Evolutionary conservation across 2,797 vertebrate genomes (phyloP).

Genomic region (Masticophis lateralis): DNA sequence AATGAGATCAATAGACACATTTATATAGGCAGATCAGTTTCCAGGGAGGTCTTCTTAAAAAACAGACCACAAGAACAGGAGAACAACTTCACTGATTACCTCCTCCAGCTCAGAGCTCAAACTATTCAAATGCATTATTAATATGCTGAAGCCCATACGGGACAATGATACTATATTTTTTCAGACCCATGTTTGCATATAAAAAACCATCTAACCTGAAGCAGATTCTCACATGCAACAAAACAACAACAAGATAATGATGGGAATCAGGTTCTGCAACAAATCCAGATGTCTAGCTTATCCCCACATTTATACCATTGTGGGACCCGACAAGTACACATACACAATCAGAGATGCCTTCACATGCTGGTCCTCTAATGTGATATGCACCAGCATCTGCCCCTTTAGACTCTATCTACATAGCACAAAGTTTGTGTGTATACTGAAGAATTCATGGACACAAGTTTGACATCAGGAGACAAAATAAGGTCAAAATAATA

Average conservation of each 20-base stretch:
- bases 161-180: not conserved
- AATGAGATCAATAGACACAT: not conserved
- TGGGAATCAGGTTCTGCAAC: not conserved
- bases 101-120: not conserved
- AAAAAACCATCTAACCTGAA: not conserved
- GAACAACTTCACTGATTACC: not conserved
- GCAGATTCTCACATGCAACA: not conserved
- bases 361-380: not conserved
- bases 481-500: not conserved
- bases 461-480: not conserved
- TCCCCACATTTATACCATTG: not conserved
- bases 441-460: not conserved
- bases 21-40: not conserved
- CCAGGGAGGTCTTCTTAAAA: not conserved
- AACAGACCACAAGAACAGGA: not conserved
- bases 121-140: not conserved
- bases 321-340: not conserved
- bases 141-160: not conserved
- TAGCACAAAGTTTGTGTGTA: not conserved
- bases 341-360: not conserved
- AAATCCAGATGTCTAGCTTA: not conserved
- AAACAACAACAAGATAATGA: not conserved
- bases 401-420: not conserved
- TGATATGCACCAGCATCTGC: not conserved
- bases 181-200: not conserved